phyloP scores from a whole-genome alignment of 2,888 invertebrate species.

The Graphium colonna region DNA sequence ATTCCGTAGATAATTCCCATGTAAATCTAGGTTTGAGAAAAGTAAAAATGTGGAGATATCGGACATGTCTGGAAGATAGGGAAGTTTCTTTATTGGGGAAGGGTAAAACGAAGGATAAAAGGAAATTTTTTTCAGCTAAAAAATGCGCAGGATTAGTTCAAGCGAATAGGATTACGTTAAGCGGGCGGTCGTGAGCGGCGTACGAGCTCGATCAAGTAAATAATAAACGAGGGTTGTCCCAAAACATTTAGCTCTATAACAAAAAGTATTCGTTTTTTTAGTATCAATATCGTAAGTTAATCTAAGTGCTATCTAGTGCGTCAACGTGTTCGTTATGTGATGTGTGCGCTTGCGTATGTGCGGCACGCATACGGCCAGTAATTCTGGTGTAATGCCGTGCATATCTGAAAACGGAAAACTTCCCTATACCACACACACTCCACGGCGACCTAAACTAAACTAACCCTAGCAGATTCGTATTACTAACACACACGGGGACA shows the following conservation, averaged over 20 bases:
- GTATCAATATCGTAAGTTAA: constrained; percentile 64
- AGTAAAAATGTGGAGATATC: too few species aligned
- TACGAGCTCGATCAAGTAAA: constrained; percentile 60
- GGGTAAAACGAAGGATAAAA: neutral
- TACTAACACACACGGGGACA: constrained; percentile 70
- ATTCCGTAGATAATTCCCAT: too few species aligned
- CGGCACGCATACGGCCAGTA: constrained; percentile 80
- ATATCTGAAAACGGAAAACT: constrained; percentile 80
- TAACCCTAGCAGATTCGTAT: constrained; percentile 31
- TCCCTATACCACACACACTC: constrained; percentile 80
- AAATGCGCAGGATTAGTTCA: constrained; percentile 27
- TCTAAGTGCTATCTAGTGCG: constrained; percentile 80
- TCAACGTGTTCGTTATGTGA: constrained; percentile 73
- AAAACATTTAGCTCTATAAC: constrained; percentile 70
- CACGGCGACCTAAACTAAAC: constrained; percentile 68
- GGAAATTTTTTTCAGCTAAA: neutral
- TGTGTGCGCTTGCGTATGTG: constrained; percentile 80
- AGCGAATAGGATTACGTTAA: constrained; percentile 51
- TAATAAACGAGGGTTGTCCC: constrained; percentile 79
- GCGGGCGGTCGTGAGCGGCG: constrained; percentile 73
- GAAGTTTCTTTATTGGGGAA: too few species aligned
- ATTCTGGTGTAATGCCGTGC: constrained; percentile 80
- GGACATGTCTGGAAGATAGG: too few species aligned
- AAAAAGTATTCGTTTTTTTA: constrained; percentile 40
- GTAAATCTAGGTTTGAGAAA: too few species aligned